Evolutionary conservation across 2,888 invertebrate genomes (phyloP).

Genomic region (Drosophila quasianomalipes): DNA sequence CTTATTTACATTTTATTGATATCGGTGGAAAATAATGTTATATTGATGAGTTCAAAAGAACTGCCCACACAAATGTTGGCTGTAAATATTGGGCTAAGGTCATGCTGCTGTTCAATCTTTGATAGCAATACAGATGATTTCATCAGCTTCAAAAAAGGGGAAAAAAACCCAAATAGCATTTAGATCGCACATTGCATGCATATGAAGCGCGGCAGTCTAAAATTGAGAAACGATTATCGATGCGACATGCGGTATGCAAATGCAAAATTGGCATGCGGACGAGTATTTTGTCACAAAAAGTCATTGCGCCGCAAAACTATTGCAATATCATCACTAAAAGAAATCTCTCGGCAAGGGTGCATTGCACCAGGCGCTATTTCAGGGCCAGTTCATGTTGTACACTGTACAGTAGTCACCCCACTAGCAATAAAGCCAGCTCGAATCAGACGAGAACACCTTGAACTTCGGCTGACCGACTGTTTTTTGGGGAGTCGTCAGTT

Average conservation of each 20-base stretch:
- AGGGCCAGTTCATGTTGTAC: constrained; percentile 45
- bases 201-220: constrained; percentile 51
- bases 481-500: constrained; percentile 11
- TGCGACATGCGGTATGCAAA: constrained; percentile 63
- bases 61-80: constrained; percentile 13
- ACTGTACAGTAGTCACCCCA: constrained; percentile 39
- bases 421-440: background rate
- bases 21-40: constrained; percentile 33
- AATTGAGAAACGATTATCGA: constrained; percentile 66
- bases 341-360: constrained; percentile 29
- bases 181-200: constrained; percentile 61
- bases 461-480: constrained; percentile 51
- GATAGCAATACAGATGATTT: constrained; percentile 55
- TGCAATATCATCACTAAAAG: constrained; percentile 49
- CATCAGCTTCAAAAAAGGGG: constrained; percentile 48
- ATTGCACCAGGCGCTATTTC: constrained; percentile 52
- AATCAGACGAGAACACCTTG: constrained; percentile 43
- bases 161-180: constrained; percentile 40
- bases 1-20: constrained; percentile 35
- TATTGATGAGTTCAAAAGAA: constrained; percentile 65
- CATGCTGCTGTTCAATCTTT: constrained; percentile 21
- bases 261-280: constrained; percentile 29
- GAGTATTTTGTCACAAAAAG: constrained; percentile 42
- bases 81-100: constrained; percentile 61
- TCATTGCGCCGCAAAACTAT: constrained; percentile 67